Conservation (phyloP, 2,888 invertebrate genomes). For the Dastarcus helophoroides region DNA sequence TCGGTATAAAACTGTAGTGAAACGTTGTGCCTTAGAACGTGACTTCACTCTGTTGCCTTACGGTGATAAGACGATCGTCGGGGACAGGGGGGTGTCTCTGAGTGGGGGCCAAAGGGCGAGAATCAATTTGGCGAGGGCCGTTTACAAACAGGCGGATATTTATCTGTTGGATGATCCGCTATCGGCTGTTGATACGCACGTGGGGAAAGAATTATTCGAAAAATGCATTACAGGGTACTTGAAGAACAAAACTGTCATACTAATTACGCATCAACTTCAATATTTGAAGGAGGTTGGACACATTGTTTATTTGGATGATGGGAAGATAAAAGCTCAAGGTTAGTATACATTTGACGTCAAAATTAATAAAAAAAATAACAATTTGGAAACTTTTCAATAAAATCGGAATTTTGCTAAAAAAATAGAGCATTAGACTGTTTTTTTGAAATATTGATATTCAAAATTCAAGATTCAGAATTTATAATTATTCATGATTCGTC, state of each 20-base stretch:
- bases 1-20: constrained; percentile 54
- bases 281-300: constrained; percentile 50
- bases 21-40: constrained; percentile 57
- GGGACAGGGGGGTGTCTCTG: constrained; percentile 66
- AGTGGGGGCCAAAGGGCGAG: constrained; percentile 83
- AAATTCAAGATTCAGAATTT: no score
- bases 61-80: constrained; percentile 75
- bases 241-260: constrained; percentile 56
- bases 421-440: no score
- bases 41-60: constrained; percentile 70
- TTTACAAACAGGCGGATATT: constrained; percentile 76
- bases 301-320: constrained; percentile 49
- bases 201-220: constrained; percentile 80
- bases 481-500: no score
- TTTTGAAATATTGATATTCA: no score
- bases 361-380: no score
- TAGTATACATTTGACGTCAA: constrained; percentile 5
- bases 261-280: constrained; percentile 68
- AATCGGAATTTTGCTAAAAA: no score
- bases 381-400: no score
- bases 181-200: constrained; percentile 87
- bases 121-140: constrained; percentile 76
- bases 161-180: constrained; percentile 86
- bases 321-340: constrained; percentile 49
- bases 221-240: constrained; percentile 58